A percentile compares a stretch with the other conserved stretches of the same genome.
Conservation (phyloP, 2,888 invertebrate genomes). For the Anthrax anthrax region DNA sequence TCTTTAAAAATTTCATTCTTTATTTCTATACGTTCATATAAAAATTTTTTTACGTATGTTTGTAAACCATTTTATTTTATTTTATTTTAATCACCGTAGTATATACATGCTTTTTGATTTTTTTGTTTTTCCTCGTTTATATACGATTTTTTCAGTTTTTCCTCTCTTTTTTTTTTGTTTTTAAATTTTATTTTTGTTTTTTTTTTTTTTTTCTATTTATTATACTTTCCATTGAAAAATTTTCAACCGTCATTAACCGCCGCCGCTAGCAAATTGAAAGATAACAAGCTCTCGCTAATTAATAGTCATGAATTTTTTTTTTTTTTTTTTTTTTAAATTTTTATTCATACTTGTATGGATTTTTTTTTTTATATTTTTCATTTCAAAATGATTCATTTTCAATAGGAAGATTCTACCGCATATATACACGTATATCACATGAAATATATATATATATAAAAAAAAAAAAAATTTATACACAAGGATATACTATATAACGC, state of each 20-base stretch:
- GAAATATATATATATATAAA: too few species aligned
- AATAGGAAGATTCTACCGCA: too few species aligned
- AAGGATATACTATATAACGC: too few species aligned
- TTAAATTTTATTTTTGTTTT: constrained; percentile 1
- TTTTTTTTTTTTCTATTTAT: constrained; percentile 1
- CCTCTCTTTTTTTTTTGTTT: neutral
- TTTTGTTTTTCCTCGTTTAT: too few species aligned
- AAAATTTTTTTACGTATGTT: too few species aligned
- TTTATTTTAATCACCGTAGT: neutral
- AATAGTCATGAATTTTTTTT: constrained; percentile 1
- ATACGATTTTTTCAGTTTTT: too few species aligned
- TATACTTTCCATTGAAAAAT: neutral
- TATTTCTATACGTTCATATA: too few species aligned
- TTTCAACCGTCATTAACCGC: constrained; percentile 1
- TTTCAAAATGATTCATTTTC: too few species aligned
- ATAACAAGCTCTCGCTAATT: constrained; percentile 12
- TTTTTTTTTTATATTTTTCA: neutral
- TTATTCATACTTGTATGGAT: neutral
- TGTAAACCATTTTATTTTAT: neutral
- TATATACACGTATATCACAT: neutral
- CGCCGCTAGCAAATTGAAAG: constrained; percentile 7
- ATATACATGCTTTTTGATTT: too few species aligned
- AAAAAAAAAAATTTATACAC: too few species aligned
- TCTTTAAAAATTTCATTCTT: too few species aligned
- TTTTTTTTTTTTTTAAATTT: neutral